phyloP scores from a whole-genome alignment of 2,113 vertebrate genomes.

The Odontesthes bonariensis region DNA sequence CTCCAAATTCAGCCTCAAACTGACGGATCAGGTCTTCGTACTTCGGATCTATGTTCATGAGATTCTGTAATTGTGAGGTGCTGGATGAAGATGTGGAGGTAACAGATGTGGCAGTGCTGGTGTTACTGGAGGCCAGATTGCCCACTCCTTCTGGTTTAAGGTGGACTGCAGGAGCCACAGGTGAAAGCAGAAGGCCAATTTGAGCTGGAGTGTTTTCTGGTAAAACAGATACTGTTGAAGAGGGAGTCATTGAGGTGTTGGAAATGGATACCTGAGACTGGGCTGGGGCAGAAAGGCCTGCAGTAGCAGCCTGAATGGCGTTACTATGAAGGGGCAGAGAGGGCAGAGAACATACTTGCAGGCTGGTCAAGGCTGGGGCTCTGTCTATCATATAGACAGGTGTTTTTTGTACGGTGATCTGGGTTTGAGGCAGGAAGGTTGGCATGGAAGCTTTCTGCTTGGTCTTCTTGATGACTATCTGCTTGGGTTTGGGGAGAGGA shows the following conservation, averaged over 20 bases:
- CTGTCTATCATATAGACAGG: conserved; percentile 68
- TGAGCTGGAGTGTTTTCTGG: conserved; percentile 62
- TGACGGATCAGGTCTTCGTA: conserved; percentile 95
- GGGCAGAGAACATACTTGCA: conserved; percentile 71
- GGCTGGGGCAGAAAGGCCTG: conserved; percentile 81
- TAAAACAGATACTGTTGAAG: conserved; percentile 57
- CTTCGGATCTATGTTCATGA: conserved; percentile 89
- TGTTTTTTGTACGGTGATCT: conserved; percentile 88
- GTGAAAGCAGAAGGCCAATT: conserved; percentile 37
- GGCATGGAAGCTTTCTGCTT: conserved; percentile 91
- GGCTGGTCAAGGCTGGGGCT: conserved; percentile 58
- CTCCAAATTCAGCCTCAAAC: conserved; percentile 96
- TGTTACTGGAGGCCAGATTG: conserved; percentile 52
- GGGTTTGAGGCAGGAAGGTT: conserved; percentile 88
- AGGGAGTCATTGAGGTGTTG: conserved; percentile 69
- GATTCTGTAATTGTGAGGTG: conserved; percentile 68
- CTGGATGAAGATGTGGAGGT: conserved; percentile 66
- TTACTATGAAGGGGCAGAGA: conserved; percentile 60
- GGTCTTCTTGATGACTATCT: conserved; percentile 91
- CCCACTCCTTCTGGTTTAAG: conserved; percentile 59
- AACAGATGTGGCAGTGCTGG: conserved; percentile 72
- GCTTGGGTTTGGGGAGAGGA: conserved; percentile 86
- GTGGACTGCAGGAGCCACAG: conserved; percentile 37
- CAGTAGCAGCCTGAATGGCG: conserved; percentile 82
- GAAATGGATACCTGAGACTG: conserved; percentile 93